These are phyloP conservation scores for Barbus barbus DNA, from an alignment of 2,113 vertebrate species.

Conservation along the genomic window DNA sequence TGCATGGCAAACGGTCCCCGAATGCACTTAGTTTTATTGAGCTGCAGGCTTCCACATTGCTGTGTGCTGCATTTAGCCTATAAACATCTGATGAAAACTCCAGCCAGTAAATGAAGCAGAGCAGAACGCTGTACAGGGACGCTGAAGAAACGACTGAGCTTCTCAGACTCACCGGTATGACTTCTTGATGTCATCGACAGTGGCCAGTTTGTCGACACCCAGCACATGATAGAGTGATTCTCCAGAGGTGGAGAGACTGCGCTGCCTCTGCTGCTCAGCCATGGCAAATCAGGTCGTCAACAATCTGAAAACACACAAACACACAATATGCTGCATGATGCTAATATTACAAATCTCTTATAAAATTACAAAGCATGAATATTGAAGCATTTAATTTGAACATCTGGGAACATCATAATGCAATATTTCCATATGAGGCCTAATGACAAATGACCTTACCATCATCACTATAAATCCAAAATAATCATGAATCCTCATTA, in stretches of 20 bases:
- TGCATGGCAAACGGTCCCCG: background rate
- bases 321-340: constrained; percentile 8
- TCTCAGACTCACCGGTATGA: constrained; percentile 88
- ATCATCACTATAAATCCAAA: background rate
- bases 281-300: constrained; percentile 72
- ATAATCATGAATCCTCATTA: background rate
- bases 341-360: too few relatives aligned
- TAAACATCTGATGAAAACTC: background rate
- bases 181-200: constrained; percentile 94
- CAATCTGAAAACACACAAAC: constrained; percentile 57
- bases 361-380: background rate
- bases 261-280: constrained; percentile 97
- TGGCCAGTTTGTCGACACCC: constrained; percentile 93
- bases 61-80: constrained; percentile 1
- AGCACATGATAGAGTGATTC: constrained; percentile 91
- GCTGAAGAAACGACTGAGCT: background rate
- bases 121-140: background rate
- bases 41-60: constrained; percentile 5
- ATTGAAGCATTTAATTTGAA: background rate
- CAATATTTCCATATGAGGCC: background rate
- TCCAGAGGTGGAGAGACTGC: constrained; percentile 95
- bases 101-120: background rate
- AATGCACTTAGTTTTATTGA: constrained; percentile 35
- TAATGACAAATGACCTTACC: background rate
- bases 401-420: background rate